Evolutionary conservation across 2,113 vertebrate species (phyloP).

Genomic region (Tamias sibiricus): DNA sequence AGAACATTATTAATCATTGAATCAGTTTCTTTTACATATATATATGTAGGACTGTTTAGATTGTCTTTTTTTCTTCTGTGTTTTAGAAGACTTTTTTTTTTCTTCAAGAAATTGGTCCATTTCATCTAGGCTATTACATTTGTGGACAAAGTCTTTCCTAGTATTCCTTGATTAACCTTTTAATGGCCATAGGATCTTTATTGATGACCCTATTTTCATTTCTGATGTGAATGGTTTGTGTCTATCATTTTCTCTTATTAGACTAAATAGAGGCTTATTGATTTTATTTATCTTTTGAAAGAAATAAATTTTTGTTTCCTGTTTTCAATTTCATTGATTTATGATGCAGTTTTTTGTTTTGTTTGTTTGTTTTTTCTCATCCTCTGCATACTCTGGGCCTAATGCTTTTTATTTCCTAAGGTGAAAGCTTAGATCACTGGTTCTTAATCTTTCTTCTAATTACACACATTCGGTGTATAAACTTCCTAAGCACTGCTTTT

Average conservation of each 20-base stretch:
- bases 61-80: not conserved
- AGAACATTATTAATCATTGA: not conserved
- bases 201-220: not conserved
- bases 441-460: not conserved
- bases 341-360: not conserved
- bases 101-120: not conserved
- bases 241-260: not conserved
- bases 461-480: not conserved
- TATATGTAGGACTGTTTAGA: not conserved
- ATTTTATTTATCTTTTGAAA: not conserved
- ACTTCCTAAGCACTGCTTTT: not conserved
- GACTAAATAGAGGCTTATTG: not conserved
- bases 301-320: not conserved
- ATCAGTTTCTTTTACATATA: not conserved
- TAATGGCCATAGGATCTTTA: not conserved
- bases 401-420: not conserved
- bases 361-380: not conserved
- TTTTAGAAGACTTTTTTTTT: not conserved
- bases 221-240: not conserved
- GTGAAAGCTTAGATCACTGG: not conserved
- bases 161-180: not conserved
- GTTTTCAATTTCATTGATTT: not conserved
- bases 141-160: not conserved
- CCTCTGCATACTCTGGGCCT: not conserved
- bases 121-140: not conserved